Percentiles rank a stretch among this genome's conserved stretches.
Evolutionary conservation across 2,888 invertebrate species (phyloP).

Genomic region (Plebejus anna): DNA sequence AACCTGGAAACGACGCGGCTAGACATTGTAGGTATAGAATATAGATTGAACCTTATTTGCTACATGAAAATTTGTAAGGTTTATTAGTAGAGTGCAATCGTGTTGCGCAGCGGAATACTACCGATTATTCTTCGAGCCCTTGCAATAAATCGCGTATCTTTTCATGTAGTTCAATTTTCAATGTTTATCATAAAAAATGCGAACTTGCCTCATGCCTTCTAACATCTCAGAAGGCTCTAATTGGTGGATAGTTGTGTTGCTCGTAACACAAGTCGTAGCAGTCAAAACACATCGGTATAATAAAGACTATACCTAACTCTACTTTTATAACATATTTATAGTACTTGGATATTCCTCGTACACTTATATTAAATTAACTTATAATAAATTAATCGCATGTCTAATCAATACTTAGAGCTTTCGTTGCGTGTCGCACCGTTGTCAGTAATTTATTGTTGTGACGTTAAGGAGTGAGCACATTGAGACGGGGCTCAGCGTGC

Average conservation of each 20-base stretch:
- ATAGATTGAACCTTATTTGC: too few relatives aligned
- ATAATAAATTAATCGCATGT: slow-evolving; percentile 71
- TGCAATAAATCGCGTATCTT: too few relatives aligned
- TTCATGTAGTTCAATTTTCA: too few relatives aligned
- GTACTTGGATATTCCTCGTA: slow-evolving; percentile 77
- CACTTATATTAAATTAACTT: slow-evolving; percentile 64
- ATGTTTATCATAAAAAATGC: too few relatives aligned
- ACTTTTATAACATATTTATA: slow-evolving; percentile 57
- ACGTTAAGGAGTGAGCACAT: not conserved
- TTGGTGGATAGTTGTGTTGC: not conserved
- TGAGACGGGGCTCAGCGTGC: too few relatives aligned
- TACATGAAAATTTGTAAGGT: too few relatives aligned
- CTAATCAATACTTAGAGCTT: slow-evolving; percentile 75
- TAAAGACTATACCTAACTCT: slow-evolving; percentile 59
- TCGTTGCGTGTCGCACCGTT: slow-evolving; percentile 57
- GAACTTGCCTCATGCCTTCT: not conserved
- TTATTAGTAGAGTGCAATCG: too few relatives aligned
- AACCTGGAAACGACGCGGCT: too few relatives aligned
- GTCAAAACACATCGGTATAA: slow-evolving; percentile 55
- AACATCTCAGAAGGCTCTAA: too few relatives aligned
- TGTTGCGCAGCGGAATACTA: too few relatives aligned
- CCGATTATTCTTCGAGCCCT: too few relatives aligned
- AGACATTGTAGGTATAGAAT: too few relatives aligned
- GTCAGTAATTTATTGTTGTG: slow-evolving; percentile 39
- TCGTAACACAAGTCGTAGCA: slow-evolving; percentile 54